phyloP scores from a whole-genome alignment of 1,140 invertebrate genomes.

The Drosophila ananassae region DNA sequence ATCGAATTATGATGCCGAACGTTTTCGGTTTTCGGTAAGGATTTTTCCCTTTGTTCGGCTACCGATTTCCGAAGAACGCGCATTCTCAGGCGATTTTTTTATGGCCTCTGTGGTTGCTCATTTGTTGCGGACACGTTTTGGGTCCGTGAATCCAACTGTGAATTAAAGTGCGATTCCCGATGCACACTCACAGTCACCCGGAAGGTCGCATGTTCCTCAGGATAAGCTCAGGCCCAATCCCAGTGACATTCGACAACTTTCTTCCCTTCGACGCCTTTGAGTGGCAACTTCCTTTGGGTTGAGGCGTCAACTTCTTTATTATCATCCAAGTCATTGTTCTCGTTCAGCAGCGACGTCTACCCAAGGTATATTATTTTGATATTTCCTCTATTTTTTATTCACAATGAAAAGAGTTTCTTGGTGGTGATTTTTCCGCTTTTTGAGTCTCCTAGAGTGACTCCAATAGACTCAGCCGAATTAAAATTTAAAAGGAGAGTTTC shows the following conservation, averaged over 20 bases:
- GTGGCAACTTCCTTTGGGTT: conserved; percentile 64
- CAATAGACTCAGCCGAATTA: conserved; percentile 50
- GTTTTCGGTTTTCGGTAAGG: conserved; percentile 51
- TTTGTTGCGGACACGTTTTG: conserved; percentile 79
- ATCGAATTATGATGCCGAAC: conserved; percentile 74
- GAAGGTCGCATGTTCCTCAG: conserved; percentile 35
- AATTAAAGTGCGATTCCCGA: conserved; percentile 64
- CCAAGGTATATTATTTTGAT: conserved; percentile 67
- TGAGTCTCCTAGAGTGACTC: conserved; percentile 27
- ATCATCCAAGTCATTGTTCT: conserved; percentile 26
- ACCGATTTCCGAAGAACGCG: conserved; percentile 21
- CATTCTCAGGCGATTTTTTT: conserved; percentile 56
- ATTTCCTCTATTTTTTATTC: conserved; percentile 55
- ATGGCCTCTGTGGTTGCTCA: conserved; percentile 62
- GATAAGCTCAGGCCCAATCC: conserved; percentile 35
- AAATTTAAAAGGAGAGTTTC: not conserved
- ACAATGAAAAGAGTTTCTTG: conserved; percentile 34
- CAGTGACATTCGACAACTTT: conserved; percentile 43
- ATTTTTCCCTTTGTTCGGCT: conserved; percentile 14
- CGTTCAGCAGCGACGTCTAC: conserved; percentile 47
- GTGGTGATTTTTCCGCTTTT: conserved; percentile 26
- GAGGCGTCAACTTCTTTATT: conserved; percentile 55
- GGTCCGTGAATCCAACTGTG: conserved; percentile 36
- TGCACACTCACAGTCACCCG: conserved; percentile 65
- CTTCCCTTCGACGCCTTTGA: conserved; percentile 44